Evolutionary conservation across 2,113 vertebrate species (phyloP).

Genomic region (Mugil cephalus): DNA sequence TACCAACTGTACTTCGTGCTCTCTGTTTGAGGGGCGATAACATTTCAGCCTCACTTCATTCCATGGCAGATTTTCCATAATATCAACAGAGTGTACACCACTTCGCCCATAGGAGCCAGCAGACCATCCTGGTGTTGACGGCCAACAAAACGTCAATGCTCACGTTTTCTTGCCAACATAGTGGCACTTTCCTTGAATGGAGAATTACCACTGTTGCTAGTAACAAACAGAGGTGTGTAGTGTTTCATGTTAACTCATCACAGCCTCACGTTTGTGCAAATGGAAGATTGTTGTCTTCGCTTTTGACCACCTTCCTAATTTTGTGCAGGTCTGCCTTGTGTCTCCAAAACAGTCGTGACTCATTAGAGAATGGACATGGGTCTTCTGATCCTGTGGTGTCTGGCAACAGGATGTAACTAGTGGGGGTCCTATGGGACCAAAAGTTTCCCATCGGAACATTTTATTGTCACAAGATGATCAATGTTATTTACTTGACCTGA

Average conservation of each 20-base stretch:
- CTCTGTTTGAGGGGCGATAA: background rate
- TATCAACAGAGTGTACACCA: background rate
- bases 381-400: no score
- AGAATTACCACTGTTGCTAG: conserved; percentile 21
- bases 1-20: background rate
- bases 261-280: background rate
- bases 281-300: background rate
- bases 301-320: background rate
- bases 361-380: no score
- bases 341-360: no score
- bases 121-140: conserved; percentile 31
- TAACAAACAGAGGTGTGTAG: conserved; percentile 8
- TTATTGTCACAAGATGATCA: no score
- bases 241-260: background rate
- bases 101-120: conserved; percentile 20
- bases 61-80: conserved; percentile 20
- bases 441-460: no score
- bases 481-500: no score
- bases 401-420: no score
- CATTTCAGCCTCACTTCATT: background rate
- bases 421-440: no score
- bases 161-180: conserved; percentile 3
- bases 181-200: conserved; percentile 49
- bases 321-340: no score
- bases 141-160: conserved; percentile 41